Evolutionary conservation across 2,888 invertebrate species (phyloP).

Genomic region (Antheraea assamensis): DNA sequence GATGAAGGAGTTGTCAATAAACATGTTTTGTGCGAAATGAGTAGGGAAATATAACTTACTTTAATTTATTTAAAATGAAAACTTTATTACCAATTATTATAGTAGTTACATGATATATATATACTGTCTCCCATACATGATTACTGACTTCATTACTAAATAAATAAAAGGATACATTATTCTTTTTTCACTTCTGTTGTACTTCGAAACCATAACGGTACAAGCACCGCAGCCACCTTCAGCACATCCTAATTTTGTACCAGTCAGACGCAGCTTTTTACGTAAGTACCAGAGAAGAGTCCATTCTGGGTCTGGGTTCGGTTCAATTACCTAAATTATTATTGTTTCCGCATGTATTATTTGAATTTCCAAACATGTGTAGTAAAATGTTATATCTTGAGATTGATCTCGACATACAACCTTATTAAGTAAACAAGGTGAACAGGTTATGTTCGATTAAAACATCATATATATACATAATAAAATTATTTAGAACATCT

Average conservation of each 20-base stretch:
- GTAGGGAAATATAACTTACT: neutral
- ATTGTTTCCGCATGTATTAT: neutral
- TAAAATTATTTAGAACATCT: neutral
- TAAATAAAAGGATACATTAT: slow-evolving; percentile 62
- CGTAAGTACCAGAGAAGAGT: slow-evolving; percentile 93
- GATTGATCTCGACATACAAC: neutral
- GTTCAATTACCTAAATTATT: slow-evolving; percentile 86
- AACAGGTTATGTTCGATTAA: neutral
- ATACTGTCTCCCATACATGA: neutral
- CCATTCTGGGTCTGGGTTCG: slow-evolving; percentile 91
- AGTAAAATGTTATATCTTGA: neutral
- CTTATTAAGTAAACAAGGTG: neutral
- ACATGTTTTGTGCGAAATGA: neutral
- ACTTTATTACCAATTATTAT: neutral
- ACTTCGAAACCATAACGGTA: slow-evolving; percentile 95
- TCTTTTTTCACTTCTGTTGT: slow-evolving; percentile 82
- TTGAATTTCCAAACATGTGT: neutral
- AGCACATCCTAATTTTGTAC: slow-evolving; percentile 96
- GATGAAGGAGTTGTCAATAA: neutral
- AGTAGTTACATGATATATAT: neutral
- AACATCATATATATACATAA: neutral
- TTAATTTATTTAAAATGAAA: neutral
- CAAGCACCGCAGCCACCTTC: slow-evolving; percentile 99
- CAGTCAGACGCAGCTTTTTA: slow-evolving; percentile 90
- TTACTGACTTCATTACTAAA: neutral